These are phyloP conservation scores for Proales similis DNA, from an alignment of 1,140 invertebrate species.

Conservation along the genomic window DNA sequence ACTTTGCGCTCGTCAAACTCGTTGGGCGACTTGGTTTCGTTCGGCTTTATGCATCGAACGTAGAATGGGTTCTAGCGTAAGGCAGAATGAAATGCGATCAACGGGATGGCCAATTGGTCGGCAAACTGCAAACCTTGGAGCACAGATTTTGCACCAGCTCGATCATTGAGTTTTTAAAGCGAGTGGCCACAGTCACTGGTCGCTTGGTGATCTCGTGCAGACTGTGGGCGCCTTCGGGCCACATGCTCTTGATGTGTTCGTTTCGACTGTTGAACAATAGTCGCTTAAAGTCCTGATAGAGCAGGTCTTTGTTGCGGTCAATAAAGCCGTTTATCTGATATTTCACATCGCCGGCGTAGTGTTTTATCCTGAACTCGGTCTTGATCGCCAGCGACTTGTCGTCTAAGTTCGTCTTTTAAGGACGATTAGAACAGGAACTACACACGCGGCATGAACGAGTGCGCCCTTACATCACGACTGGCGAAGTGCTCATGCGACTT, in stretches of 20 bases:
- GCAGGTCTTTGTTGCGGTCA: constrained; percentile 88
- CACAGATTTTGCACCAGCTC: constrained; percentile 76
- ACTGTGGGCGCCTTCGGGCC: constrained; percentile 81
- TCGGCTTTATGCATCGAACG: constrained; percentile 88
- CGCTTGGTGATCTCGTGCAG: constrained; percentile 84
- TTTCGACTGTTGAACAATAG: constrained; percentile 64
- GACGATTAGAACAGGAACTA: background rate
- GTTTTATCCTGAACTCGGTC: constrained; percentile 69
- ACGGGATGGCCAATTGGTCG: background rate
- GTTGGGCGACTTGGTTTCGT: constrained; percentile 77
- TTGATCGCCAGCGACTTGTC: constrained; percentile 57
- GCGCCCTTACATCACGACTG: constrained; percentile 63
- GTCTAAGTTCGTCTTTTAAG: background rate
- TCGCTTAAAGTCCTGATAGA: constrained; percentile 91
- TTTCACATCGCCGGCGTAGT: constrained; percentile 91
- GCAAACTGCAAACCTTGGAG: constrained; percentile 67
- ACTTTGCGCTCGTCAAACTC: constrained; percentile 70
- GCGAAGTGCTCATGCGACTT: constrained; percentile 76
- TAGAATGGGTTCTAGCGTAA: constrained; percentile 83
- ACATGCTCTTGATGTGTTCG: constrained; percentile 67
- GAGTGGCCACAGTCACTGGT: constrained; percentile 78
- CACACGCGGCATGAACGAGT: background rate
- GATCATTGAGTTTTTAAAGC: constrained; percentile 90
- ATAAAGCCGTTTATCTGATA: constrained; percentile 82
- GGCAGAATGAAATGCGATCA: constrained; percentile 40